Percentiles rank a stretch among this genome's conserved stretches.
These are phyloP conservation scores for Ondatra zibethicus DNA, from an alignment of 2,113 vertebrate species.

Conservation along the genomic window DNA sequence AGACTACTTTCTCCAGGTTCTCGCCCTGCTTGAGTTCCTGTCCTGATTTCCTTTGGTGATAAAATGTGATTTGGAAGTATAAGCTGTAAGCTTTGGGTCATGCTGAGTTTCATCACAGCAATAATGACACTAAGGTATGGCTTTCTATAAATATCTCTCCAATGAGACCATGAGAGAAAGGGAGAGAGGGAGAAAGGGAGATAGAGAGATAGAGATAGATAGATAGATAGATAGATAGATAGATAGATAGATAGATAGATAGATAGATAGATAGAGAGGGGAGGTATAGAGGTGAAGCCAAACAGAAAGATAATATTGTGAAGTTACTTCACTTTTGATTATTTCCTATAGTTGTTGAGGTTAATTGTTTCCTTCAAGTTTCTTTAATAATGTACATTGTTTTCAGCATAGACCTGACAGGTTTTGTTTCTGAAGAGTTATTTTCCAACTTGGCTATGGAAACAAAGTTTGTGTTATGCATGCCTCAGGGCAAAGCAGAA, in stretches of 20 bases:
- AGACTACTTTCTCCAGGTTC: too few relatives aligned
- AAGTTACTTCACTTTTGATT: not conserved
- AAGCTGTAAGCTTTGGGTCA: not conserved
- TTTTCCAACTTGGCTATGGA: not conserved
- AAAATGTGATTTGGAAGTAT: not conserved
- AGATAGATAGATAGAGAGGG: not conserved
- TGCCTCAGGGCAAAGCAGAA: not conserved
- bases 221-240: accelerated
- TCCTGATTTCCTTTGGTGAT: not conserved
- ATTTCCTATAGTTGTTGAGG: not conserved
- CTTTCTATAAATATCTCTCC: conserved; percentile 10
- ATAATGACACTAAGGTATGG: not conserved
- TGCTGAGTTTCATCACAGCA: not conserved
- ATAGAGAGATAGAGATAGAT: not conserved
- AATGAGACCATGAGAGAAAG: not conserved
- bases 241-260: not conserved
- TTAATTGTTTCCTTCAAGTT: not conserved
- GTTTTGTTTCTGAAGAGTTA: conserved; percentile 5
- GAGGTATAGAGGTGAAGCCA: not conserved
- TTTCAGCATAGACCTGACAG: not conserved
- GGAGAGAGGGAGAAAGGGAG: not conserved
- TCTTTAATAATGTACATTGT: not conserved
- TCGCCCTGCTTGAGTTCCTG: not conserved
- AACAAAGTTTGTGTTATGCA: not conserved
- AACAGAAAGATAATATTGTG: not conserved